Percentiles rank a stretch among this genome's conserved stretches.
Evolutionary conservation across 2,797 vertebrate species (phyloP).

Genomic region (Halcyon badia): DNA sequence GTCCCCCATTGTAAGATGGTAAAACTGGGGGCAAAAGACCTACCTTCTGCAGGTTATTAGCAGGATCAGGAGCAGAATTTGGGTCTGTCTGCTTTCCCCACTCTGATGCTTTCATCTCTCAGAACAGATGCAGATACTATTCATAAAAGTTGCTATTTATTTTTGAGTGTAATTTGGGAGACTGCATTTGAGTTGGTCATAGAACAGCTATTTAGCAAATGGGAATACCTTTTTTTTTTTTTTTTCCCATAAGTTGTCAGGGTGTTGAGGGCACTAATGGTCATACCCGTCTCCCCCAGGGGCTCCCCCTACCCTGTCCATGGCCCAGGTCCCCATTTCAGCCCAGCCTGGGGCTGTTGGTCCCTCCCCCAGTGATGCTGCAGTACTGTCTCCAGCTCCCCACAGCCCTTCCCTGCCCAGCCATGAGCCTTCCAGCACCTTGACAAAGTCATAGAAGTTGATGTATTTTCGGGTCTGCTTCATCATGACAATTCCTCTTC

Average conservation of each 20-base stretch:
- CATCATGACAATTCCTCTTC: not conserved
- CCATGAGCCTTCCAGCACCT: not conserved
- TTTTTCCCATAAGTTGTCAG: not conserved
- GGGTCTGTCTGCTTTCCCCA: not conserved
- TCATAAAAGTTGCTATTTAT: not conserved
- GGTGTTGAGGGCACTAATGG: not conserved
- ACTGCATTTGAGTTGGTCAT: not conserved
- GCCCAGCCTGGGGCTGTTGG: rapidly evolving
- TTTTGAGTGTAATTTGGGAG: not conserved
- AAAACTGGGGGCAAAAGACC: not conserved
- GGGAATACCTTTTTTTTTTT: not conserved
- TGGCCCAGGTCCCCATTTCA: rapidly evolving
- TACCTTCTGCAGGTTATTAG: not conserved
- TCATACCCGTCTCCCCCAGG: not conserved
- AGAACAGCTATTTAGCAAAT: not conserved
- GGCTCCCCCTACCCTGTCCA: not conserved
- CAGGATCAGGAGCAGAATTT: not conserved
- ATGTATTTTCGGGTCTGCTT: not conserved
- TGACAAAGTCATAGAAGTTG: not conserved
- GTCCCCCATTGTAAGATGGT: not conserved
- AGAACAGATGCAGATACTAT: not conserved
- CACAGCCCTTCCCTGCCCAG: not conserved
- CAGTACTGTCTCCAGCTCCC: rapidly evolving
- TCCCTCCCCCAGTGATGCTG: rapidly evolving
- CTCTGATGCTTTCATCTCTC: not conserved